Base-by-base conservation (phyloP, 2,797 vertebrate species). In the Zenarchopterus dispar region DNA sequence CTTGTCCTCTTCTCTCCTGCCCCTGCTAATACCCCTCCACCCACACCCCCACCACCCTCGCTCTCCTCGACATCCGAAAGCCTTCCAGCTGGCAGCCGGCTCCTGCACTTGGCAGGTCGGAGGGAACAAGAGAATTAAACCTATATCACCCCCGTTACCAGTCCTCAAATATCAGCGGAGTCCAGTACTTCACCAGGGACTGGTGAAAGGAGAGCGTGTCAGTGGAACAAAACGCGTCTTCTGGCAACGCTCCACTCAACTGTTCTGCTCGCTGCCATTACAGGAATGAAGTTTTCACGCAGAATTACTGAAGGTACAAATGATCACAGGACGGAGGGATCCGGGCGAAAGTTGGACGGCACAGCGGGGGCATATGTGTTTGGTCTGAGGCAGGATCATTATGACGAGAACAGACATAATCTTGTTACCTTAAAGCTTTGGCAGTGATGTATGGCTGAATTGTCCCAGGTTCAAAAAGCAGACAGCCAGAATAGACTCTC, bases 161-260 rank as follows among this genome's bases (percentile, higher is more conserved):
- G 70, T 89, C 88, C 84, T 90, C 87, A 93, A 94, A 93, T 95
- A 95, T 95, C 94, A 94, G 90, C 69, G 84, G 90, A 91, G 91
- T 92, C 92, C 94, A 95, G 93, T 88, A 87, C 86, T 89, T 84
- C 94, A 93, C 92, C 66, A 73, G 93, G 92, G 94, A 94, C 80
- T 21, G 44, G 61, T 62, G 82, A 84, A 83, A 86, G 82, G 83
- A 75, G 82, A 88, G 81, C 87, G 69, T 88, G 89, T 93, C 86
- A 89, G 77, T 82, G 85, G 78, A 83, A 87, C 83, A 92, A 86
- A 90, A 86, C 84, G 84, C 80, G 84, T 72, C 74, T 84, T 46
- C 88, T 92, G 91, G 91, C 91, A 77, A 47, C 21, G 3, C 82
- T 89, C 86, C 87, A 86, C 71, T 78, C 81, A 78, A 76, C 73